Evolutionary conservation across 2,888 invertebrate genomes (phyloP).

Genomic region (Herminia tarsipennalis): DNA sequence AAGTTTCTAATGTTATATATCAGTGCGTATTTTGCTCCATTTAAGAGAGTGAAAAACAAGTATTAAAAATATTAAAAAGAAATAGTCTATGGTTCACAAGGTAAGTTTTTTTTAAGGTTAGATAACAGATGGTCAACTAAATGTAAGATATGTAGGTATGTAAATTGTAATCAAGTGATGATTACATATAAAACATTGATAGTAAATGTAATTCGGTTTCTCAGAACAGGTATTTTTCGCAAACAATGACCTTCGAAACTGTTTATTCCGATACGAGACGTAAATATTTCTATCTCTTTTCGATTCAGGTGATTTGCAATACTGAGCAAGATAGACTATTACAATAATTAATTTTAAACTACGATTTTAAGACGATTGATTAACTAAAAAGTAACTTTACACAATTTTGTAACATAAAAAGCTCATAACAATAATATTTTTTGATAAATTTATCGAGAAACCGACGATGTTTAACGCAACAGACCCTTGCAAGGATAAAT

Average conservation of each 20-base stretch:
- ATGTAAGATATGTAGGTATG: too few species aligned
- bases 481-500: too few species aligned
- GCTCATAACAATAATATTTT: conserved; percentile 10
- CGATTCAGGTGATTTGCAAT: conserved; percentile 17
- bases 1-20: too few species aligned
- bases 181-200: too few species aligned
- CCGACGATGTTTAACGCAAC: too few species aligned
- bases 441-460: conserved; percentile 11
- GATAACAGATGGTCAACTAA: too few species aligned
- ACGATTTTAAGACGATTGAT: conserved; percentile 1
- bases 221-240: conserved; percentile 9
- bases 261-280: conserved; percentile 18
- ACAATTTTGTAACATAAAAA: background rate
- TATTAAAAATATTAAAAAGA: too few species aligned
- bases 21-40: too few species aligned
- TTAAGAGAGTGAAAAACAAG: too few species aligned
- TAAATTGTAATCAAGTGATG: too few species aligned
- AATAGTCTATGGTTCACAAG: too few species aligned
- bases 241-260: conserved; percentile 14
- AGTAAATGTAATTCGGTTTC: background rate
- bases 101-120: too few species aligned
- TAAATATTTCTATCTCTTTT: conserved; percentile 18
- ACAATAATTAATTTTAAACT: conserved; percentile 13
- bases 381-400: background rate
- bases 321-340: conserved; percentile 8